These are phyloP conservation scores for Ciconia boyciana DNA, from an alignment of 2,113 vertebrate genomes.

Conservation along the genomic window DNA sequence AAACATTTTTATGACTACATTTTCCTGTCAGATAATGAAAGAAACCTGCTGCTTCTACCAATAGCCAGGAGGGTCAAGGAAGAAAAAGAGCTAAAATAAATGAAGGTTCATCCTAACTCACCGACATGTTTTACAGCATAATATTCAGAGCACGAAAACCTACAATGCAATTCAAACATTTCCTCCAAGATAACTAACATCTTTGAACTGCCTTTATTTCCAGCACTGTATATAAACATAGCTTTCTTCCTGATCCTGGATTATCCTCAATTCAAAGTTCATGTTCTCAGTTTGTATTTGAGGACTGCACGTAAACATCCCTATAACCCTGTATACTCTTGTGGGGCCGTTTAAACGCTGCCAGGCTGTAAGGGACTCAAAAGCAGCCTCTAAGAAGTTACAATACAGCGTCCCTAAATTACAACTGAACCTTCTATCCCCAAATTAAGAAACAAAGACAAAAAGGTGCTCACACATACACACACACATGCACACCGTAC, in stretches of 20 bases:
- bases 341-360: not conserved
- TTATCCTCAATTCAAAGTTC: not conserved
- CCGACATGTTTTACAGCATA: not conserved
- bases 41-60: not conserved
- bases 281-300: not conserved
- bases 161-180: not conserved
- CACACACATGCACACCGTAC: rapidly evolving
- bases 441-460: not conserved
- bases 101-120: not conserved
- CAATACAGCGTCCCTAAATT: not conserved
- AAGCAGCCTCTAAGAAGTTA: not conserved
- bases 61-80: not conserved
- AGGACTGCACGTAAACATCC: not conserved
- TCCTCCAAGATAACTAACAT: not conserved
- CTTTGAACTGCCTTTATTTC: not conserved
- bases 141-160: not conserved
- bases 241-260: not conserved
- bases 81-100: not conserved
- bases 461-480: not conserved
- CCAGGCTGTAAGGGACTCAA: not conserved
- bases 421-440: not conserved
- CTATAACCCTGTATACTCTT: not conserved
- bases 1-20: not conserved
- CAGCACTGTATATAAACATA: not conserved
- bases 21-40: not conserved